Evolutionary conservation across 2,888 invertebrate genomes (phyloP).

Genomic region (Melikaiella ostensackeni): DNA sequence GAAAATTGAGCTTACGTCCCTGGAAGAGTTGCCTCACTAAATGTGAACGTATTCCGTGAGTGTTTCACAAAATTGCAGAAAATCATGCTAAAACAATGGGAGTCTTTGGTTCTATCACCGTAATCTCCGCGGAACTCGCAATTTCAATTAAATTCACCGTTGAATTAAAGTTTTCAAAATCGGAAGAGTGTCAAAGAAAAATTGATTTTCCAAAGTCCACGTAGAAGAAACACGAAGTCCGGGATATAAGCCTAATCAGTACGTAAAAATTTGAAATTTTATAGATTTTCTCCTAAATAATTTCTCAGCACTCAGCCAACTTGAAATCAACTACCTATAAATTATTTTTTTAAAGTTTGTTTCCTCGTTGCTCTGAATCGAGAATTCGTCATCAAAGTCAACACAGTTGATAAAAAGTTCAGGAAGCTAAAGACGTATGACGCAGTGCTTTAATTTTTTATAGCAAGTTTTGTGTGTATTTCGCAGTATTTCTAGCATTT

Average conservation of each 20-base stretch:
- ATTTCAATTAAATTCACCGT: neutral
- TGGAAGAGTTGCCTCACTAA: neutral
- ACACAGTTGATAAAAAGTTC: neutral
- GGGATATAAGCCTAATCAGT: neutral
- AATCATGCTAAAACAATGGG: conserved; percentile 33
- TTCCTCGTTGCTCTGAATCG: neutral
- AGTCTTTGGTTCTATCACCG: conserved; percentile 2
- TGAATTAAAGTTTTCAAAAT: conserved; percentile 14
- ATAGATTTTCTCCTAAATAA: neutral
- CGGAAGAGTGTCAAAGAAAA: neutral
- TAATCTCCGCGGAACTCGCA: neutral
- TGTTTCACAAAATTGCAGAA: neutral
- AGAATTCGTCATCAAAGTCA: neutral
- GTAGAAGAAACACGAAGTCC: neutral
- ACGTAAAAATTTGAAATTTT: neutral
- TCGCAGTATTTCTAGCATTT: neutral
- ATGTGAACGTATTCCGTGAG: neutral
- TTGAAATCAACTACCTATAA: too few relatives aligned
- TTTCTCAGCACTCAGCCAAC: neutral
- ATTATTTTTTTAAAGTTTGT: neutral
- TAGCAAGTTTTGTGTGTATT: neutral
- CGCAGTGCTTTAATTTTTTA: neutral
- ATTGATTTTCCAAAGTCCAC: neutral
- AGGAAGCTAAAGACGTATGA: neutral
- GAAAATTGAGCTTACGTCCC: neutral